Evolutionary conservation across 2,888 invertebrate genomes (phyloP).

Genomic region (Timema cristinae): DNA sequence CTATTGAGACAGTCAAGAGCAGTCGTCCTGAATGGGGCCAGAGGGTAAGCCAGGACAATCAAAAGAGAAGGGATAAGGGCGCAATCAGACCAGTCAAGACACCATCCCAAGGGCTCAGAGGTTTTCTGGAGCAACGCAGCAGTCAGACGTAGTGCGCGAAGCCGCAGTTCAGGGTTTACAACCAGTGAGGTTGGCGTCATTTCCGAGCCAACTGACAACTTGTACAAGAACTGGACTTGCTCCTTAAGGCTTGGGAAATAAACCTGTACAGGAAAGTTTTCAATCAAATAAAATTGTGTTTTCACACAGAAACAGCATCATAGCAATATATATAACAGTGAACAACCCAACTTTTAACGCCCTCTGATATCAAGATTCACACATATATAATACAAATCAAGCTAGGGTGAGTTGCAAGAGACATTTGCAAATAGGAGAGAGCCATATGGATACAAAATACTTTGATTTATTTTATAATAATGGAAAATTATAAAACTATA

Average conservation of each 20-base stretch:
- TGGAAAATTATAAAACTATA: too few relatives aligned
- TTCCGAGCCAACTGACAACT: slow-evolving; percentile 51
- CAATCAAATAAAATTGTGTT: slow-evolving; percentile 38
- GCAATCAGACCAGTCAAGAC: slow-evolving; percentile 38
- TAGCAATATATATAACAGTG: slow-evolving; percentile 36
- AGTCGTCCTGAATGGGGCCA: slow-evolving; percentile 53
- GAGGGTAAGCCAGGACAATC: slow-evolving; percentile 55
- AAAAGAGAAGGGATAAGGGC: slow-evolving; percentile 52
- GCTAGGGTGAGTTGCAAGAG: too few relatives aligned
- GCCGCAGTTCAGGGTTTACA: slow-evolving; percentile 41
- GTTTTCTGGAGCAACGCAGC: slow-evolving; percentile 31
- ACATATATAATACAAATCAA: too few relatives aligned
- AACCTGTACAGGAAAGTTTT: slow-evolving; percentile 47
- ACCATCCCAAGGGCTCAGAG: slow-evolving; percentile 36
- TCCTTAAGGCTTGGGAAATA: slow-evolving; percentile 47
- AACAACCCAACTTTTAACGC: too few relatives aligned
- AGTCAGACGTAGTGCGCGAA: slow-evolving; percentile 47
- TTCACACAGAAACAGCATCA: slow-evolving; percentile 44
- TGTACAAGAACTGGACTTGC: slow-evolving; percentile 55
- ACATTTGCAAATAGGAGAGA: too few relatives aligned
- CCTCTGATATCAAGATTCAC: too few relatives aligned
- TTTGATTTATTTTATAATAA: too few relatives aligned
- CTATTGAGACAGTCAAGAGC: slow-evolving; percentile 52
- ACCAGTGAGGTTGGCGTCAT: slow-evolving; percentile 44
- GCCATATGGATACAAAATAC: too few relatives aligned